These are phyloP conservation scores for Chirona hameri DNA, from an alignment of 2,888 invertebrate genomes.

Conservation along the genomic window DNA sequence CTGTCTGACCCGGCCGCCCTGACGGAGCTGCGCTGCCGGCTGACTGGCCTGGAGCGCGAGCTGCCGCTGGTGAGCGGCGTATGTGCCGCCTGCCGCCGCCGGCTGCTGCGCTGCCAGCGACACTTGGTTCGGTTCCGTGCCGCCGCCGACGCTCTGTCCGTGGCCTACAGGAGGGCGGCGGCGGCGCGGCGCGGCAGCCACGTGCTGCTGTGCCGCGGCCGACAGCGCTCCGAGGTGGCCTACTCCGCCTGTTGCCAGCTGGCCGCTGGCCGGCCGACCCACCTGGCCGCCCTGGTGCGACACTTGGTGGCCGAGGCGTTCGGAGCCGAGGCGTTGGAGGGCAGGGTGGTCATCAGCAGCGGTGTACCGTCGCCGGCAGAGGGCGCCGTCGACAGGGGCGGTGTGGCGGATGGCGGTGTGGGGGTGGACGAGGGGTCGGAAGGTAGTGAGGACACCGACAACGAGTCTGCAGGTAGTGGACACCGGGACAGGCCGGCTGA, in stretches of 20 bases:
- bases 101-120: neutral
- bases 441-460: neutral
- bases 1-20: constrained; percentile 79
- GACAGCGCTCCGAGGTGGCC: constrained; percentile 68
- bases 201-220: constrained; percentile 85
- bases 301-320: neutral
- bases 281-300: neutral
- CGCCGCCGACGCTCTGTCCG: constrained; percentile 84
- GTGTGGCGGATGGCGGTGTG: neutral
- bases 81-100: neutral
- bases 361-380: neutral
- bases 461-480: neutral
- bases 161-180: constrained; percentile 87
- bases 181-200: constrained; percentile 92
- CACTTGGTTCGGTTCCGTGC: constrained; percentile 80
- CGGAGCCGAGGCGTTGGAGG: neutral
- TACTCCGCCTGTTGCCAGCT: neutral
- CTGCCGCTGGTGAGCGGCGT: constrained; percentile 50
- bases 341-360: neutral
- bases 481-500: neutral
- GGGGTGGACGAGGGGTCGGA: neutral
- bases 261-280: neutral
- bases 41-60: constrained; percentile 86
- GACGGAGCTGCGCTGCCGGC: constrained; percentile 78
- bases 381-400: neutral